Conservation (phyloP, 2,888 invertebrate genomes). For the Aphodius granarius region DNA sequence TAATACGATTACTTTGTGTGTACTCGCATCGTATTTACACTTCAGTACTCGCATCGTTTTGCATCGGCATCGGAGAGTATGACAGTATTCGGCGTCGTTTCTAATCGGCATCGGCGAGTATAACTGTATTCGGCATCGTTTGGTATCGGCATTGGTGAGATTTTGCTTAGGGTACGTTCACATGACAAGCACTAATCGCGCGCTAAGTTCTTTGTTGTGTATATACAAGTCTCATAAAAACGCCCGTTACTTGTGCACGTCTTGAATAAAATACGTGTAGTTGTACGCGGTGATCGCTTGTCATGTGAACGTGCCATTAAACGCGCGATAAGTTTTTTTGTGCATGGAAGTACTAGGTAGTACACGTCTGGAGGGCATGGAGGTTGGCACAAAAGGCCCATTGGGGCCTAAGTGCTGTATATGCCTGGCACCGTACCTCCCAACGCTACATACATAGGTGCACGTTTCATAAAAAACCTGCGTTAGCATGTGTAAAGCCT, state of each 20-base stretch:
- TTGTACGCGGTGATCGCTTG: neutral
- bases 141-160: neutral
- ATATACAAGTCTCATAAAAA: neutral
- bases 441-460: neutral
- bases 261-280: neutral
- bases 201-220: neutral
- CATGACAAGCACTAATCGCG: neutral
- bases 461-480: neutral
- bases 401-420: neutral
- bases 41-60: neutral
- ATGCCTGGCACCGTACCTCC: neutral
- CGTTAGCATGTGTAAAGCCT: neutral
- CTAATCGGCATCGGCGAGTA: neutral
- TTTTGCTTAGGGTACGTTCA: neutral
- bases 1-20: neutral
- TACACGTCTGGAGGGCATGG: neutral
- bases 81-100: neutral
- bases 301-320: neutral
- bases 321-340: neutral
- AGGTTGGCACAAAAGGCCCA: neutral
- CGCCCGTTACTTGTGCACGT: neutral
- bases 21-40: neutral
- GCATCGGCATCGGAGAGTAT: neutral
- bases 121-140: slow-evolving; percentile 2
- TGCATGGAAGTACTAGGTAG: neutral